Evolutionary conservation across 2,797 vertebrate species (phyloP), one percentile per base, ranked within the genome.

Genomic region (Glyptemys insculpta): DNA sequence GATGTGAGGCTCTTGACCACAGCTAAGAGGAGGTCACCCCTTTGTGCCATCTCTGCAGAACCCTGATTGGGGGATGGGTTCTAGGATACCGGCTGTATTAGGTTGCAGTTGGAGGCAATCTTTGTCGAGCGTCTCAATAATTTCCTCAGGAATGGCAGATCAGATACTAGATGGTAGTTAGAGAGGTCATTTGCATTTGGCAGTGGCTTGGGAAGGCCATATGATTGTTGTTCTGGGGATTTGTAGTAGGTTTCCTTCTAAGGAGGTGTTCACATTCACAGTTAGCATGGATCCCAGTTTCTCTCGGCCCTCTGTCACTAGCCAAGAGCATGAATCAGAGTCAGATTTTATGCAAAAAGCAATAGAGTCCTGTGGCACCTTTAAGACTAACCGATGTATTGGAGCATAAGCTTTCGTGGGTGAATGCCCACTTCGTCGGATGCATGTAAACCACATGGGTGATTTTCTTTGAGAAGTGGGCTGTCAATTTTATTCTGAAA

Each of bases 391-490:
- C 44, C 44, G 44, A 44, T 44, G 44, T 44, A 44, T 44, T 44
- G 44, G 44, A 44, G 44, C 44, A 44, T 44, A 44, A 44, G 44
- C 44, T 44, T 44, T 44, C 44, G 44, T 44, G 44, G 44, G 44
- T 44, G 44, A 44, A 44, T 44, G 44, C 44, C 6, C 44, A 44
- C 44, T 44, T 44, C 44, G 44, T 44, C 6, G 6, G 44, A 44
- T 44, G 44, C 44, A 44, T 44, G 44, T 41, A 41, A 41, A 41
- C 41, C 41, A 41, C 41, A 41, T 44, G 47, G 47, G 76, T 80
- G n/a, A 88, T 85, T 96, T 93, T 78, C 82, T 79, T 62, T 88
- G 90, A 86, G 80, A 93, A 91, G 72, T 80, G 27, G 19, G 57
- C 54, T 50, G 12, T 47, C 29, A 86, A 8, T 47, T 94, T 95